Percentiles rank a stretch among this genome's conserved stretches.
Conservation (phyloP, 2,113 vertebrate species). For the Sylvietta virens region DNA sequence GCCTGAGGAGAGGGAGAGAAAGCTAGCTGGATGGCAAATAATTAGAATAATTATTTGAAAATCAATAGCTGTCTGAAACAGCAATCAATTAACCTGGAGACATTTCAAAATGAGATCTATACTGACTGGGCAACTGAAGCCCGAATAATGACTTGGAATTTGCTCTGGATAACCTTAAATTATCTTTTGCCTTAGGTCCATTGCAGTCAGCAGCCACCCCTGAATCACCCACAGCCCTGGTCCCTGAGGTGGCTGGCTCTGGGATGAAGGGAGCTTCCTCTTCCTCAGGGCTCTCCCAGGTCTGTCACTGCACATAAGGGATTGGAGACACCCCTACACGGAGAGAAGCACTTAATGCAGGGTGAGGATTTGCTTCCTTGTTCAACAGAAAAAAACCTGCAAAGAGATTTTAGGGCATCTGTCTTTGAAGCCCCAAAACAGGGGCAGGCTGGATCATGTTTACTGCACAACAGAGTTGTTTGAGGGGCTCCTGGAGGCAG, state of each 20-base stretch:
- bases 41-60: slow-evolving; percentile 37
- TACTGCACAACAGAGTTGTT: neutral
- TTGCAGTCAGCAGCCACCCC: neutral
- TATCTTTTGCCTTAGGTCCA: neutral
- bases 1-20: neutral
- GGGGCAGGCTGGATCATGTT: neutral
- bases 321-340: rapidly evolving
- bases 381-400: neutral
- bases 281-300: neutral
- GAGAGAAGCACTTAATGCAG: neutral
- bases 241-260: neutral
- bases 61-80: slow-evolving; percentile 30
- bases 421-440: neutral
- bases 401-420: neutral
- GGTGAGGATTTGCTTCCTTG: neutral
- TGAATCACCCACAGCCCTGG: neutral
- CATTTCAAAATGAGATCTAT: neutral
- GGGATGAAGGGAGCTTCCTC: neutral
- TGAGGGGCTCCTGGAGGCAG: neutral
- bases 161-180: neutral
- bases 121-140: neutral
- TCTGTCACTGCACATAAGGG: neutral
- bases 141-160: neutral
- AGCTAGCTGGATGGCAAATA: neutral
- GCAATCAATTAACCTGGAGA: slow-evolving; percentile 2